Conservation (phyloP, 2,797 vertebrate genomes). For the Gorsachius magnificus region DNA sequence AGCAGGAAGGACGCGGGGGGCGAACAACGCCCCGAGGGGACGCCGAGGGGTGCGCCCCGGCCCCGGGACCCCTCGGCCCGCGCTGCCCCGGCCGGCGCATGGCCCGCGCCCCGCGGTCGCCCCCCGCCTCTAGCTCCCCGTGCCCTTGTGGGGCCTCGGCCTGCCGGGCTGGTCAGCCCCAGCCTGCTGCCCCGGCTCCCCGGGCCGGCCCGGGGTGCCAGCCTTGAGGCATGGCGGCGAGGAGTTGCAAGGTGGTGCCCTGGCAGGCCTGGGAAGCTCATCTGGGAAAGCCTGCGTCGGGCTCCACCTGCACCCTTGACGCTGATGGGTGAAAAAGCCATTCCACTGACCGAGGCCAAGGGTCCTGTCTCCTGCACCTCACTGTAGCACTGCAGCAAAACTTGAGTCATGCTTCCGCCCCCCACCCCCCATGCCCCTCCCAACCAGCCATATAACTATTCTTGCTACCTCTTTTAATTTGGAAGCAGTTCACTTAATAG, state of each 20-base stretch:
- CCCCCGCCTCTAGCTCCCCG: too few species aligned
- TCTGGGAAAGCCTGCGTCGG: not conserved
- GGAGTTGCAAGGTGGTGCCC: not conserved
- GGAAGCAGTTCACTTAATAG: not conserved
- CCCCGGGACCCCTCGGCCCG: too few species aligned
- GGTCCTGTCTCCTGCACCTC: not conserved
- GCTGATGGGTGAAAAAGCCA: not conserved
- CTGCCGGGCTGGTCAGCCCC: not conserved
- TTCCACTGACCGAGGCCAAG: accelerated
- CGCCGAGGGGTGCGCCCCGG: too few species aligned
- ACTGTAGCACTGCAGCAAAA: not conserved
- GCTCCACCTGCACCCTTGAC: accelerated
- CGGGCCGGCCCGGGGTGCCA: not conserved
- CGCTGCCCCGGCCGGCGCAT: too few species aligned
- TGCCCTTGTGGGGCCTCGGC: not conserved
- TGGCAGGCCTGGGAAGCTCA: not conserved
- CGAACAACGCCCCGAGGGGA: slow-evolving; percentile 31
- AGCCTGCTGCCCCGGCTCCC: not conserved
- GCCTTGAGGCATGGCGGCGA: not conserved
- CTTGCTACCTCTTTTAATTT: not conserved
- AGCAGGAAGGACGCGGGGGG: slow-evolving; percentile 78
- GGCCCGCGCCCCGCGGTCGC: too few species aligned
- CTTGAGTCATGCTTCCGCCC: not conserved
- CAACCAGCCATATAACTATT: too few species aligned
- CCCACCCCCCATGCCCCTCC: too few species aligned